Evolutionary conservation across 2,113 vertebrate genomes (phyloP).

Genomic region (Opisthocomus hoazin): DNA sequence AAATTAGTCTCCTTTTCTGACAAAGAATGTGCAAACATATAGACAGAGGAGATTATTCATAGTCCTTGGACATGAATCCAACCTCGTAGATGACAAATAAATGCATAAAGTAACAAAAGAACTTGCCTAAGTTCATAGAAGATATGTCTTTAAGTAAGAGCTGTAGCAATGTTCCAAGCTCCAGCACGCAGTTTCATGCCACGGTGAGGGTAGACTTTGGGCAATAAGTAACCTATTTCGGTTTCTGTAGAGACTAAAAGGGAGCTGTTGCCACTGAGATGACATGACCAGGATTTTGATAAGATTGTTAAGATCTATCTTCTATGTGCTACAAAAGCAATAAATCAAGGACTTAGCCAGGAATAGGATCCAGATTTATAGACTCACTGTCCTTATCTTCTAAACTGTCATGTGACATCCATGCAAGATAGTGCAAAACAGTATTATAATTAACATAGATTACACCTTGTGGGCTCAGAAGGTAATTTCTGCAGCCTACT

Average conservation of each 20-base stretch:
- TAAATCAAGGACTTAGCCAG: not conserved
- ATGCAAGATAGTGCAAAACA: not conserved
- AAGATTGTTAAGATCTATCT: not conserved
- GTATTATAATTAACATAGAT: not conserved
- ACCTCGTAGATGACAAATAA: not conserved
- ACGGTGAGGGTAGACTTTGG: not conserved
- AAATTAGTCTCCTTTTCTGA: not conserved
- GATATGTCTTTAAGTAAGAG: not conserved
- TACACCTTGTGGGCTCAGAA: not conserved
- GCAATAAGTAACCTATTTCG: fast-evolving
- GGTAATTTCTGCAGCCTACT: not conserved
- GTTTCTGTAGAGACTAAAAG: not conserved
- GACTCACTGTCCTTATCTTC: not conserved
- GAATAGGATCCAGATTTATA: not conserved
- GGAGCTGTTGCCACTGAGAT: not conserved
- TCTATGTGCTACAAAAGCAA: not conserved
- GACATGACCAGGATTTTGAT: not conserved
- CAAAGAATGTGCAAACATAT: not conserved
- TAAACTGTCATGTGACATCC: not conserved
- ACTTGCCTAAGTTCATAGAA: not conserved
- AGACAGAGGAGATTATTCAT: not conserved
- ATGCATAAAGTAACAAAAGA: fast-evolving
- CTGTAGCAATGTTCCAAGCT: not conserved
- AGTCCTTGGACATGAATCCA: not conserved
- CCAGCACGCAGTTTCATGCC: not conserved